A percentile compares a stretch with the other conserved stretches of the same genome.
These are phyloP conservation scores for Ahaetulla prasina DNA, from an alignment of 2,113 vertebrate species.

Conservation along the genomic window DNA sequence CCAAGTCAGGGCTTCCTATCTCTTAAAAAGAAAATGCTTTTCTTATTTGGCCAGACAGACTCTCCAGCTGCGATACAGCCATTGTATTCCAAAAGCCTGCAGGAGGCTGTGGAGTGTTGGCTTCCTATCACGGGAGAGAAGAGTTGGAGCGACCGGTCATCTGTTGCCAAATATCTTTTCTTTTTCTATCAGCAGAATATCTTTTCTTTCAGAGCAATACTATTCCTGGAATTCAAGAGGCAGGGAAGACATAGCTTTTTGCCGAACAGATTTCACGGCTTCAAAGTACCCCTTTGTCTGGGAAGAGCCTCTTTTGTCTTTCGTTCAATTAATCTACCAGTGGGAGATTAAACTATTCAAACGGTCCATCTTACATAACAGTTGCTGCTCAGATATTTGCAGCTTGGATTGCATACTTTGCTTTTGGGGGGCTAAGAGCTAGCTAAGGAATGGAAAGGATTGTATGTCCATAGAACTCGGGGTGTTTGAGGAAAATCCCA, in stretches of 20 bases:
- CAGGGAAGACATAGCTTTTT: not conserved
- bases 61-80: not conserved
- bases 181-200: not conserved
- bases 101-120: not conserved
- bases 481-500: not conserved
- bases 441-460: too few species aligned
- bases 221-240: not conserved
- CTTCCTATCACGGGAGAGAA: not conserved
- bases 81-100: not conserved
- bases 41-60: not conserved
- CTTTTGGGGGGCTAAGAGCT: not conserved
- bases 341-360: not conserved
- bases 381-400: not conserved
- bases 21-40: not conserved
- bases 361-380: not conserved
- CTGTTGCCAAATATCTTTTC: not conserved
- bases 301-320: not conserved
- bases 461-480: not conserved
- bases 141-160: not conserved
- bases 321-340: not conserved
- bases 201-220: not conserved
- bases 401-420: not conserved
- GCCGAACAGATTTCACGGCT: not conserved
- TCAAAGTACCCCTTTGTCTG: slow-evolving; percentile 1
- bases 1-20: not conserved